A percentile compares a stretch with the other conserved stretches of the same genome.
Conservation (phyloP, 2,113 vertebrate genomes). For the Tachuris rubrigastra region DNA sequence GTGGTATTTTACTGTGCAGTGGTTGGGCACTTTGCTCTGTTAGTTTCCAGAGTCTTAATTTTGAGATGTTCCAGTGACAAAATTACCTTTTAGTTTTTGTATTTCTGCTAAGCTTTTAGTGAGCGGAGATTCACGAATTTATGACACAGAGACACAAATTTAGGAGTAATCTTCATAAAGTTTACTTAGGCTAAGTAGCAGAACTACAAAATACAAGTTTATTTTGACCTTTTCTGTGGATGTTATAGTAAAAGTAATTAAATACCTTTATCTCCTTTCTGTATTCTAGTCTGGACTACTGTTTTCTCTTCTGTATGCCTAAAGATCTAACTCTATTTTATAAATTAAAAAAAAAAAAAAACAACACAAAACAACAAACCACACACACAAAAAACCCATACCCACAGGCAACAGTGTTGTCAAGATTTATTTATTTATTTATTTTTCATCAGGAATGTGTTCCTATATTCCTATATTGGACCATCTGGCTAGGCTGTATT, state of each 20-base stretch:
- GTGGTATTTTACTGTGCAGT: background rate
- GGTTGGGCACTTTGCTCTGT: background rate
- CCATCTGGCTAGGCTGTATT: background rate
- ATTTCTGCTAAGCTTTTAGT: background rate
- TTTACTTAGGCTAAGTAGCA: background rate
- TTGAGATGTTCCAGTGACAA: background rate
- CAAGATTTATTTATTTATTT: background rate
- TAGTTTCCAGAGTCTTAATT: background rate
- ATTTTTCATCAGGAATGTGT: background rate
- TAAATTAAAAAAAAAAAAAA: no score
- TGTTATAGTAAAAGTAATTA: background rate
- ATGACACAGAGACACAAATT: background rate
- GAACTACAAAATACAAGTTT: background rate
- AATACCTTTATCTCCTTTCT: background rate
- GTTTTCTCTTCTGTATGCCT: background rate
- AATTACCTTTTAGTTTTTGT: background rate
- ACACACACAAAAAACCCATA: background rate
- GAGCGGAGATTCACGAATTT: background rate
- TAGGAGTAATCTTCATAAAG: background rate
- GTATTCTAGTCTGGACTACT: background rate
- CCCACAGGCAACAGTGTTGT: background rate
- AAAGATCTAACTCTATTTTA: background rate
- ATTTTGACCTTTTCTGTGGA: background rate
- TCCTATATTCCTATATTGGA: background rate
- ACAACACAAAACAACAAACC: no score